These are phyloP conservation scores for Pomatorhinus ruficollis DNA, from an alignment of 2,113 vertebrate species.

Conservation along the genomic window DNA sequence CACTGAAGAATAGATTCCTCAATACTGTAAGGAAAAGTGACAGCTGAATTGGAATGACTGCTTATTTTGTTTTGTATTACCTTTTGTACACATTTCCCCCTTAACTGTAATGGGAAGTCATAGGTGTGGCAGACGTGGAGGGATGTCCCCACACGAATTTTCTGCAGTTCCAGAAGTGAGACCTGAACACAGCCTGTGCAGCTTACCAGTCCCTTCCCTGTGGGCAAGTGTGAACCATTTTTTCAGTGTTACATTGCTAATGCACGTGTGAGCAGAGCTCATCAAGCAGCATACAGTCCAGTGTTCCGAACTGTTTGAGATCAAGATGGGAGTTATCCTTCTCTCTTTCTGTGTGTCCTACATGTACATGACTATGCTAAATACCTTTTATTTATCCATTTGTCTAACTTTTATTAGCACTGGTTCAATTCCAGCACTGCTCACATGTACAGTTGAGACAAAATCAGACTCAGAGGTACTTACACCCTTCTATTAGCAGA, in stretches of 20 bases:
- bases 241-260: background rate
- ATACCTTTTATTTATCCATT: background rate
- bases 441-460: background rate
- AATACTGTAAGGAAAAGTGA: background rate
- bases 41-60: background rate
- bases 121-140: background rate
- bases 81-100: background rate
- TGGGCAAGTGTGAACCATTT: background rate
- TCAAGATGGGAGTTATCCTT: background rate
- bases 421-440: background rate
- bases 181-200: background rate
- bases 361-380: background rate
- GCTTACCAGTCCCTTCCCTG: background rate
- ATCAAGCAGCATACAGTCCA: background rate
- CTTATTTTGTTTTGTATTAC: background rate
- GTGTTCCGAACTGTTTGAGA: background rate
- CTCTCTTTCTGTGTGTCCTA: background rate
- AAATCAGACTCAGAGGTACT: background rate
- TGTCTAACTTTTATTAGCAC: background rate
- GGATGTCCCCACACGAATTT: accelerated
- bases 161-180: background rate
- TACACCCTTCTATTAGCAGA: background rate
- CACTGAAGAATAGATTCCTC: background rate
- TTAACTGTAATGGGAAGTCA: background rate
- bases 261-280: background rate